Evolutionary conservation across 2,888 invertebrate species (phyloP).

Genomic region (Microplitis manilae): DNA sequence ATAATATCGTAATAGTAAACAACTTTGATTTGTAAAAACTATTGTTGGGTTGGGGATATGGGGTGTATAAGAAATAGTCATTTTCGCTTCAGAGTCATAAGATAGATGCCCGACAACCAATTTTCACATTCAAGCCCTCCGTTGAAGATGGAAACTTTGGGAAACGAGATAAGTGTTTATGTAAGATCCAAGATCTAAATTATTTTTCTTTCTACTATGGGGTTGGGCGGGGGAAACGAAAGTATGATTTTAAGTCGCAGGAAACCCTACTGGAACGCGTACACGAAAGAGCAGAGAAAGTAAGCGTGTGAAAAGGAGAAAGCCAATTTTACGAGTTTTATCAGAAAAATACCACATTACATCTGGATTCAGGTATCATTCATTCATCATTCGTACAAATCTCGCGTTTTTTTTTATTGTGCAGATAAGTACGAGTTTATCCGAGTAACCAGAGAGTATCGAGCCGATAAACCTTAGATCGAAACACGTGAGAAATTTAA

Average conservation of each 20-base stretch:
- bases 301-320: neutral
- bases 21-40: neutral
- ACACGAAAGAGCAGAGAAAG: conserved; percentile 10
- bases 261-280: conserved; percentile 37
- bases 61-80: conserved; percentile 48
- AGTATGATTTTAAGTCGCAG: conserved; percentile 50
- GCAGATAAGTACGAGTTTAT: conserved; percentile 24
- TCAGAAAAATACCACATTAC: conserved; percentile 7
- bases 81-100: conserved; percentile 54
- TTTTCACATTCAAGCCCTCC: conserved; percentile 31
- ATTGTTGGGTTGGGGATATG: conserved; percentile 30
- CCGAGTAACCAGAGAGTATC: conserved; percentile 8
- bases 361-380: conserved; percentile 33
- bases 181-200: conserved; percentile 24
- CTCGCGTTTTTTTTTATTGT: conserved; percentile 25
- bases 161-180: conserved; percentile 23
- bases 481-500: conserved; percentile 20
- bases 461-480: conserved; percentile 4
- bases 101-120: conserved; percentile 36
- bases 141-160: conserved; percentile 27
- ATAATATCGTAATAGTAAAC: neutral
- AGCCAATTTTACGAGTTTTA: conserved; percentile 13
- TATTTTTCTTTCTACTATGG: conserved; percentile 26
- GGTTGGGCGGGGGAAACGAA: conserved; percentile 39
- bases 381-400: conserved; percentile 22